These are phyloP conservation scores for Phrynocephalus versicolor DNA, from an alignment of 2,113 vertebrate species.

Conservation along the genomic window DNA sequence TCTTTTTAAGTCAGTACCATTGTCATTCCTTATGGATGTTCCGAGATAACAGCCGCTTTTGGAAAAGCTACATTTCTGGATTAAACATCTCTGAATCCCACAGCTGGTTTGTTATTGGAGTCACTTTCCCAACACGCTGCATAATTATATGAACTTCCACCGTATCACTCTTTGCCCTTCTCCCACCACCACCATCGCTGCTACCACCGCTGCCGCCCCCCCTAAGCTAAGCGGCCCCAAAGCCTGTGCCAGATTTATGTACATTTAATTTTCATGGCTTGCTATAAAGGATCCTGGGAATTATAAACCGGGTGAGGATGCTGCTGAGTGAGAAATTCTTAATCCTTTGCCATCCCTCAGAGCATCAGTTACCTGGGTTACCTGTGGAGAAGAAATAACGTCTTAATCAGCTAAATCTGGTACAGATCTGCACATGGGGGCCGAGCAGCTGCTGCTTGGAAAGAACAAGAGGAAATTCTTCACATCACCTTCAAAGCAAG, in stretches of 20 bases:
- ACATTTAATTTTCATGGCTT: background rate
- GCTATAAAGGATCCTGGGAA: background rate
- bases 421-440: background rate
- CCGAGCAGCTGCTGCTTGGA: background rate
- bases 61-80: too few relatives aligned
- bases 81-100: too few relatives aligned
- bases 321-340: background rate
- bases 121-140: background rate
- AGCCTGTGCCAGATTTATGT: background rate
- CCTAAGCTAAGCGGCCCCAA: background rate
- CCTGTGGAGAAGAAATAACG: background rate
- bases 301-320: background rate
- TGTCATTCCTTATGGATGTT: background rate
- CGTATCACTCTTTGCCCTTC: background rate
- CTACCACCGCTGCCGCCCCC: too few relatives aligned
- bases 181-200: too few relatives aligned
- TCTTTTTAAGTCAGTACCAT: too few relatives aligned
- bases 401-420: background rate
- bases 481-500: background rate
- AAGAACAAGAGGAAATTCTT: background rate
- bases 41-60: too few relatives aligned
- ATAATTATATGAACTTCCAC: background rate
- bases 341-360: too few relatives aligned
- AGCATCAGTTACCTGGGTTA: background rate
- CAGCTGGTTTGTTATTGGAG: background rate